A percentile compares a stretch with the other conserved stretches of the same genome.
Evolutionary conservation across 2,888 invertebrate genomes (phyloP).

Genomic region (Parnassius orleans): DNA sequence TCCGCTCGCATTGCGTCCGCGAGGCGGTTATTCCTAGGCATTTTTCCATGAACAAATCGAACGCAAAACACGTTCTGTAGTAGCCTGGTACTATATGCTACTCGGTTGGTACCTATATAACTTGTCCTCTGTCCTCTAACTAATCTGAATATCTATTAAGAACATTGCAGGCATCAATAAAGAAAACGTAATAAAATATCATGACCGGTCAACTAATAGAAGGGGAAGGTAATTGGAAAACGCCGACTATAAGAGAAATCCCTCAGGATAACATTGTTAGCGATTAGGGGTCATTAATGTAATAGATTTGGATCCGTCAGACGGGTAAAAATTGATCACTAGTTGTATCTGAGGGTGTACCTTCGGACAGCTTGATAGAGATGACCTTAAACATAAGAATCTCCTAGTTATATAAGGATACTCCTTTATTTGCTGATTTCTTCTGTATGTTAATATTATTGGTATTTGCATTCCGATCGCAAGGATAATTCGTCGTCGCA

Average conservation of each 20-base stretch:
- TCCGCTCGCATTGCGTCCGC: too few species aligned
- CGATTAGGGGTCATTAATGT: slow-evolving; percentile 16
- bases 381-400: slow-evolving; percentile 3
- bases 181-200: background rate
- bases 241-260: slow-evolving; percentile 1
- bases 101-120: background rate
- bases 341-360: background rate
- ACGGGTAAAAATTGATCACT: slow-evolving; percentile 1
- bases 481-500: background rate
- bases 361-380: slow-evolving; percentile 4
- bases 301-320: slow-evolving; percentile 9
- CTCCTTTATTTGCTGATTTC: background rate
- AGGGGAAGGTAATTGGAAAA: slow-evolving; percentile 8
- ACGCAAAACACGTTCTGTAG: background rate
- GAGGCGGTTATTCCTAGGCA: too few species aligned
- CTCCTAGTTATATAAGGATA: background rate
- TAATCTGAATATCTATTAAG: too few species aligned
- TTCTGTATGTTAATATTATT: background rate
- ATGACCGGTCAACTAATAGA: slow-evolving; percentile 2
- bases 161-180: background rate
- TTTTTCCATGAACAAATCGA: too few species aligned
- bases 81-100: background rate
- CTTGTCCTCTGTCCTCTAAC: background rate
- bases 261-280: slow-evolving; percentile 6
- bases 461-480: background rate